Base-by-base conservation (phyloP, 2,113 vertebrate species). In the Mustelus asterias region DNA sequence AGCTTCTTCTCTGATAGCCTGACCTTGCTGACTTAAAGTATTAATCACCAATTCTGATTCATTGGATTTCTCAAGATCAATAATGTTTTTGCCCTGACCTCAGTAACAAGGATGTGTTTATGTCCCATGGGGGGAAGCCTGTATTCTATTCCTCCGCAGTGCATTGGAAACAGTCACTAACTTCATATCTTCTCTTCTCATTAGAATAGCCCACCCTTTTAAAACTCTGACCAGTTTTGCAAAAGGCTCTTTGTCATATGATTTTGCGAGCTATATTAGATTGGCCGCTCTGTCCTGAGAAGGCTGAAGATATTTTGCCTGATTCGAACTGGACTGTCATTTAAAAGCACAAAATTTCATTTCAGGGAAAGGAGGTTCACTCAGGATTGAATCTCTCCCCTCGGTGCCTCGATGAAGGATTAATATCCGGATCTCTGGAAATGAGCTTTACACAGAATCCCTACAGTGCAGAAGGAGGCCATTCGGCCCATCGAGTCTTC, bases 61-160 rank as follows among this genome's bases (percentile, higher is more conserved):
- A 93, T 93, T 67, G n/a, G 60, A 67, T 93, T 93, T 65, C 33
- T 16, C 60, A 41, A 67, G 60, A 65, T 93, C 89, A 93, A 65
- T 65, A 65, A 65, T 65, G 60, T 26, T 44, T 88, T 88, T 54
- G 44, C 44, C 41, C 22, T 88, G 58, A 92, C 58, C 88, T 63
- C 89, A 22, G 89, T 65, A 18, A 93, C 60, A 22, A 20, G 60
- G 33, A 65, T 37, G 37, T 67, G 63, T 67, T 93, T 16, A 65
- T 22, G n/a, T 93, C 1, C 33, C 60, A 65, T 1, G 37, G 33
- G 60, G 33, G 33, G 18, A 20, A 65, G 0, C 33, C 60, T 37
- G 29, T 2, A 92, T 37, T 63, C 29, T 60, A 65, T 37, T 67
- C 1, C 5, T 10, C 89, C 20, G 22, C 16, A n/a, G 58, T 65